These are phyloP conservation scores for Phytoseiulus persimilis DNA, from an alignment of 2,888 invertebrate genomes.

Conservation along the genomic window DNA sequence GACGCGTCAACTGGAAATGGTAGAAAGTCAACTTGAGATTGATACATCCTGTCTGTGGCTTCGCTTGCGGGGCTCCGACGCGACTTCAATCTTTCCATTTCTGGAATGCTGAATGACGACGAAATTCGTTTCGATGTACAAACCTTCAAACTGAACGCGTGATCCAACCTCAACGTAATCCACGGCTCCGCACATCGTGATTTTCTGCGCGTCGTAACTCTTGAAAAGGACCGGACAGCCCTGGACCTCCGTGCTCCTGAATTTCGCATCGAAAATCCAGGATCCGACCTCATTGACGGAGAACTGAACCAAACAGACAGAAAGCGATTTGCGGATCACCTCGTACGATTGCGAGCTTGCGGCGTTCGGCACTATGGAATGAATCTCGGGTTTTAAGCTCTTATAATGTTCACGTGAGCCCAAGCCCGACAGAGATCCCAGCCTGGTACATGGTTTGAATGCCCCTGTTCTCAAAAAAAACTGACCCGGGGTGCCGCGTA, in stretches of 20 bases:
- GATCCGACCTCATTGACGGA: conserved; percentile 53
- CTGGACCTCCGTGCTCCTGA: conserved; percentile 77
- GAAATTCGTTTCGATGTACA: too few species aligned
- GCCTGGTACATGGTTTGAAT: too few species aligned
- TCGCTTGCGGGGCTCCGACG: too few species aligned
- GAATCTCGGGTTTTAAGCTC: not conserved
- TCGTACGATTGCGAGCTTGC: not conserved
- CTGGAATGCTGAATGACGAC: conserved; percentile 39
- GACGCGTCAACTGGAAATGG: conserved; percentile 79
- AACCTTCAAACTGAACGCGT: not conserved
- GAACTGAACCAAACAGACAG: not conserved
- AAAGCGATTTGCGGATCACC: conserved; percentile 12
- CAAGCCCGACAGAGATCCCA: too few species aligned
- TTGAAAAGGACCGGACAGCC: conserved; percentile 84
- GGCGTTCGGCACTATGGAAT: not conserved
- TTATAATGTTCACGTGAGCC: not conserved
- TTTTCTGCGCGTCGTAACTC: conserved; percentile 85
- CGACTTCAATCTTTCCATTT: not conserved
- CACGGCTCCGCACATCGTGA: conserved; percentile 85
- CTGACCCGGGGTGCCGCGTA: too few species aligned
- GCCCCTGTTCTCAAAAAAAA: too few species aligned
- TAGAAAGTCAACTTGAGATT: conserved; percentile 21
- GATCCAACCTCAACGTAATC: conserved; percentile 65
- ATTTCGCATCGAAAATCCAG: conserved; percentile 79
- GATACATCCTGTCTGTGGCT: too few species aligned